phyloP scores from a whole-genome alignment of 53 echinoderm and acorn worm genomes.

The Patiria pectinifera region DNA sequence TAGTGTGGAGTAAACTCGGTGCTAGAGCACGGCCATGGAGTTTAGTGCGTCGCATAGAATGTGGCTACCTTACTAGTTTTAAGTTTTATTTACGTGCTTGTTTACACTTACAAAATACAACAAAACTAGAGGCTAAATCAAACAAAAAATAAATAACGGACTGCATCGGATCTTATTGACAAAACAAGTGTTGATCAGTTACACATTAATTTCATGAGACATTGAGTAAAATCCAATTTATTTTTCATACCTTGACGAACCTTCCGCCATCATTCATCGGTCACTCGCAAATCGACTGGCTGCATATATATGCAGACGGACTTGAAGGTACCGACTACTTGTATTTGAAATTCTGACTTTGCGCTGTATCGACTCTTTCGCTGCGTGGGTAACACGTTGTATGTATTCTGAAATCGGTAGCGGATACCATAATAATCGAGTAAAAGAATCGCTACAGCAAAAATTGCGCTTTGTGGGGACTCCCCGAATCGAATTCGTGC shows the following conservation, averaged over 20 bases:
- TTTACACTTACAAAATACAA: no score
- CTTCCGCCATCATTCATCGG: constrained; percentile 5
- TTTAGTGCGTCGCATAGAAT: no score
- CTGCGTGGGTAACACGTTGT: not conserved
- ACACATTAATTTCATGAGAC: not conserved
- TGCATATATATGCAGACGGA: no score
- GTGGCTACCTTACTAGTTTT: no score
- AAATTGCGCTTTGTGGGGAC: not conserved
- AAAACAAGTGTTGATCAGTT: not conserved
- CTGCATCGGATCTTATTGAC: not conserved
- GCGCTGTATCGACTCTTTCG: not conserved
- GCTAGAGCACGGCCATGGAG: no score
- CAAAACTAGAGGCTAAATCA: no score
- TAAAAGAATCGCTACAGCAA: not conserved
- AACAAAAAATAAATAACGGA: not conserved
- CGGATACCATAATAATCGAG: not conserved
- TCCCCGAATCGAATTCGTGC: not conserved
- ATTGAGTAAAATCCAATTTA: not conserved
- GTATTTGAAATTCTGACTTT: not conserved
- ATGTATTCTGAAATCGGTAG: not conserved
- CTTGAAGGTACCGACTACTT: not conserved
- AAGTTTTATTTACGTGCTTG: no score
- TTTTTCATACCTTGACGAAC: constrained; percentile 19
- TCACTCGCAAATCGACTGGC: not conserved
- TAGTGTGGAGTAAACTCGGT: no score